phyloP scores from a whole-genome alignment of 2,797 vertebrate genomes.

The Alectoris magna region DNA sequence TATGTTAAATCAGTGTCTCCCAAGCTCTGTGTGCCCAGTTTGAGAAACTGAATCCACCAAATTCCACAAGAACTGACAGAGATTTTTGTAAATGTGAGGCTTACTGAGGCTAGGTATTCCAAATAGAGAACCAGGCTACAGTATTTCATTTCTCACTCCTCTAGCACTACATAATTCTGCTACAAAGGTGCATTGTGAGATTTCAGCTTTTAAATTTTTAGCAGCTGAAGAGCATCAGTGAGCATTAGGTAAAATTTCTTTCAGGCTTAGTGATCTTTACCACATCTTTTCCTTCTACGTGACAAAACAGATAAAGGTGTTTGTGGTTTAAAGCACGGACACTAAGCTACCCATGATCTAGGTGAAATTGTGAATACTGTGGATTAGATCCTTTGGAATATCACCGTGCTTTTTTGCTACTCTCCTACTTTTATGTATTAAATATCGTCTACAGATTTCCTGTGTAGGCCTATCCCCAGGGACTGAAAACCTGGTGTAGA shows the following conservation, averaged over 20 bases:
- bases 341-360: background rate
- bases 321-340: background rate
- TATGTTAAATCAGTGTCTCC: background rate
- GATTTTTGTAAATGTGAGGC: background rate
- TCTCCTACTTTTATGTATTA: background rate
- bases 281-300: background rate
- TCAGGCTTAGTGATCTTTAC: background rate
- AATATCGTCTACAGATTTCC: conserved; percentile 19
- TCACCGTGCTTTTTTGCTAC: background rate
- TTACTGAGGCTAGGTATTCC: background rate
- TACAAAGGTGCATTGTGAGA: background rate
- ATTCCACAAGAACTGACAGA: background rate
- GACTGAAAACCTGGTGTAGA: conserved; percentile 39
- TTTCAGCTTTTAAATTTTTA: background rate
- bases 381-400: background rate
- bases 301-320: background rate
- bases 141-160: background rate
- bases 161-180: background rate
- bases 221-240: background rate
- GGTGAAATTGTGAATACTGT: conserved; percentile 8
- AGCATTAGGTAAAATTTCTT: background rate
- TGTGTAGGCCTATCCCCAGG: conserved; percentile 7
- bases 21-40: background rate
- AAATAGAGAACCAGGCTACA: background rate
- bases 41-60: background rate